Evolutionary conservation across 1,140 invertebrate species (phyloP), one percentile per base, ranked within the genome.

Genomic region (Telenomus remus): DNA sequence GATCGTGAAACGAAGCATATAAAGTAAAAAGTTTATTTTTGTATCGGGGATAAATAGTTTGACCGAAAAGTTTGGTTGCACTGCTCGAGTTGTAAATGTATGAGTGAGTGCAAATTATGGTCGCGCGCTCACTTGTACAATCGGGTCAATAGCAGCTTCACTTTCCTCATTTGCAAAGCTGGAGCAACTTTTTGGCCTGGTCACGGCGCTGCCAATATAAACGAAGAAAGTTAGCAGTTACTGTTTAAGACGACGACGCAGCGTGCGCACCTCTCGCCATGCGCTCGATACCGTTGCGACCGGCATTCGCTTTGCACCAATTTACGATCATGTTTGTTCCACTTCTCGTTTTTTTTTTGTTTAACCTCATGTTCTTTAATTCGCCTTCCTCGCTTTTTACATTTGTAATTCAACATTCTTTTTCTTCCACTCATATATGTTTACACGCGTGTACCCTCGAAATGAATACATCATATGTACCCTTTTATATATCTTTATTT

Each of bases 261-360:
- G 46, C 33, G 75, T 42, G 64, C n/a, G n/a, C 47, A 44, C 60
- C 34, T 72, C 73, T 56, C 74, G 37, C n/a, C 9, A n/a, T 81
- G 81, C 81, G 69, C 79, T 81, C 47, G 61, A 69, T 84, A 82
- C 82, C 82, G 82, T 83, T 83, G 73, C 57, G 34, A 46, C 37
- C 68, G 69, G 77, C 79, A 81, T 77, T 77, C 60, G 47, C 15
- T 69, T 48, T 51, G 73, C 73, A 65, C 73, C 76, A 78, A 79
- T 77, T 73, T 80, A 80, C 78, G 73, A 66, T 72, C 77, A 65
- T 42, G 59, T 47, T 73, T 63, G 60, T 73, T 66, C 66, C 50
- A 74, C 72, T 73, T 75, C 69, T 73, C 70, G 59, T 69, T 76
- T 69, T n/a, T n/a, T n/a, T n/a, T 54, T 70, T 60, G 19, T 27